These are phyloP conservation scores for Hyperoplus immaculatus DNA, from an alignment of 2,797 vertebrate species.

Conservation along the genomic window DNA sequence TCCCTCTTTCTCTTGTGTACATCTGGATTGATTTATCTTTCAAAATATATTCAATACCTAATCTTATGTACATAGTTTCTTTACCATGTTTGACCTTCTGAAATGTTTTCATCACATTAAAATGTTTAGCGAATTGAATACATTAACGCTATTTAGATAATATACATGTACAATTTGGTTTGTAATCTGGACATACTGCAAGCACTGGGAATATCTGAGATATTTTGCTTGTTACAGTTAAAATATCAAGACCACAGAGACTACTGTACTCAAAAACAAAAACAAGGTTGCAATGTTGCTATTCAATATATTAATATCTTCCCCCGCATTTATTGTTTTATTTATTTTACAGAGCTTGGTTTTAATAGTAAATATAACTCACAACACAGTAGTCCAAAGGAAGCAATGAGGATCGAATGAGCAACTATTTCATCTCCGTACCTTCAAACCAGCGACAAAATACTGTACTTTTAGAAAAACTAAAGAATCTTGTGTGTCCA, in stretches of 20 bases:
- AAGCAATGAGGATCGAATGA: constrained; percentile 48
- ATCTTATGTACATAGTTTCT: constrained; percentile 86
- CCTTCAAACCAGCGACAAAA: constrained; percentile 62
- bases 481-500: constrained; percentile 43
- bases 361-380: constrained; percentile 59
- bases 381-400: constrained; percentile 61
- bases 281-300: constrained; percentile 72
- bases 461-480: constrained; percentile 46
- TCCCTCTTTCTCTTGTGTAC: constrained; percentile 60
- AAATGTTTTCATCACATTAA: constrained; percentile 71
- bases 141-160: constrained; percentile 75
- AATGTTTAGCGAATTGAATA: constrained; percentile 73
- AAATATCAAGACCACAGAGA: constrained; percentile 79
- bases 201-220: constrained; percentile 69
- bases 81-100: constrained; percentile 79
- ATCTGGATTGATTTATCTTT: constrained; percentile 70
- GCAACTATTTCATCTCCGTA: constrained; percentile 62
- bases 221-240: constrained; percentile 74
- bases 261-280: constrained; percentile 76
- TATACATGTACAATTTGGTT: constrained; percentile 76
- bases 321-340: constrained; percentile 46
- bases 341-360: constrained; percentile 56
- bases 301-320: constrained; percentile 72
- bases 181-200: constrained; percentile 75
- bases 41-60: constrained; percentile 81